phyloP scores from a whole-genome alignment of 2,113 vertebrate genomes.

The Isurus oxyrinchus region DNA sequence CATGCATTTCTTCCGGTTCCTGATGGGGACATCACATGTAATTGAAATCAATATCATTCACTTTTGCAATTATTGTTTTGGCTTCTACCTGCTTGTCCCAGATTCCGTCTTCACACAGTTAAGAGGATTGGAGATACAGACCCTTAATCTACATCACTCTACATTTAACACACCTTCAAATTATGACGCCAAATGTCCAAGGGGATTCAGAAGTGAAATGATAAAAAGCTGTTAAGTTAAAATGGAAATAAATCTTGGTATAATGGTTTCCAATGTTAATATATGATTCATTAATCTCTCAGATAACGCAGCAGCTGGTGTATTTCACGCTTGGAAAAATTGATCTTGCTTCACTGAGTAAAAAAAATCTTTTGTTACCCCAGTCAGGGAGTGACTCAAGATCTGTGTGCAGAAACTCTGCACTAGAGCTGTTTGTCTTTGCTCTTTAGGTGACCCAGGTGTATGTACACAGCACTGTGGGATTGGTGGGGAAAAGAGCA shows the following conservation, averaged over 20 bases:
- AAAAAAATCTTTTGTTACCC: neutral
- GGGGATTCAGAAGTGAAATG: neutral
- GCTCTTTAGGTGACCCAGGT: neutral
- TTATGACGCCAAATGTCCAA: neutral
- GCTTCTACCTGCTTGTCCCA: neutral
- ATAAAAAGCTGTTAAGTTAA: neutral
- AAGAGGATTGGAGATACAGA: neutral
- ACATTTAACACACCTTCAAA: neutral
- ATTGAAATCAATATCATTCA: conserved; percentile 47
- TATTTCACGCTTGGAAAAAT: neutral
- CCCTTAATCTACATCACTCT: neutral
- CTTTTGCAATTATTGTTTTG: conserved; percentile 38
- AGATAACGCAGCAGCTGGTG: neutral
- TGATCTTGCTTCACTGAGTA: neutral
- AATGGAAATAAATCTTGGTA: neutral
- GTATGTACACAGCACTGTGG: neutral
- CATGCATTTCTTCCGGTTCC: conserved; percentile 38
- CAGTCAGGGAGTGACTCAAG: neutral
- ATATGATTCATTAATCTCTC: neutral
- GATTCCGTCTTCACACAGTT: neutral
- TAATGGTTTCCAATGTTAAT: neutral
- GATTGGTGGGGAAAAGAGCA: neutral
- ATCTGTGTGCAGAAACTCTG: neutral
- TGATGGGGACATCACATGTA: conserved; percentile 41
- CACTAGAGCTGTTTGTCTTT: neutral